Evolutionary conservation across 2,888 invertebrate genomes (phyloP).

Genomic region (Spodoptera littoralis): DNA sequence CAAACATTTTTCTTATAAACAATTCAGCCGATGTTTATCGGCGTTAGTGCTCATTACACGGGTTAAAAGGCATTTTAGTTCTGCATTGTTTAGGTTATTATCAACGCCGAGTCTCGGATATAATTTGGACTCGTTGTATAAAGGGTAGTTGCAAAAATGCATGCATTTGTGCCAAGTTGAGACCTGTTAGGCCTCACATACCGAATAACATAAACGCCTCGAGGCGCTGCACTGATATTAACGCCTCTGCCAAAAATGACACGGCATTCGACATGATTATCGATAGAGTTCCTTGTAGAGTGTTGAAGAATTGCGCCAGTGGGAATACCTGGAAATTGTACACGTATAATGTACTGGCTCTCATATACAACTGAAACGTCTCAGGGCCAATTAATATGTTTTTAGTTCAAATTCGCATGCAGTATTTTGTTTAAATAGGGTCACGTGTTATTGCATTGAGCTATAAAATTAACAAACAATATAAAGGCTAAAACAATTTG

Average conservation of each 20-base stretch:
- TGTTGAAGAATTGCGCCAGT: constrained; percentile 90
- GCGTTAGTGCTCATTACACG: not conserved
- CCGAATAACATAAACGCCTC: constrained; percentile 89
- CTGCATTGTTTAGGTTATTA: constrained; percentile 44
- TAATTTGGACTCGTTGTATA: constrained; percentile 66
- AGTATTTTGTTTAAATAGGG: too few species aligned
- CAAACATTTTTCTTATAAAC: not conserved
- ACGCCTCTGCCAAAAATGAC: constrained; percentile 89
- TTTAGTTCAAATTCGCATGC: too few species aligned
- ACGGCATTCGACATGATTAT: constrained; percentile 90
- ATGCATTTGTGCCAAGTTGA: constrained; percentile 53
- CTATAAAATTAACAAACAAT: too few species aligned
- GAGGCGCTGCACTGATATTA: constrained; percentile 89
- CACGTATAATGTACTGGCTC: constrained; percentile 39
- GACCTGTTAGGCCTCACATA: constrained; percentile 72
- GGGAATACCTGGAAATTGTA: constrained; percentile 87
- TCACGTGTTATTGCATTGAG: too few species aligned
- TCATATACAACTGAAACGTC: constrained; percentile 2
- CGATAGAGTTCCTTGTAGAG: constrained; percentile 89
- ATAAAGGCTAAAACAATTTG: too few species aligned
- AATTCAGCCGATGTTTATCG: not conserved
- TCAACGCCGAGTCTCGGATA: constrained; percentile 64
- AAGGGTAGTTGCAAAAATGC: constrained; percentile 31
- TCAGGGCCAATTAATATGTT: not conserved
- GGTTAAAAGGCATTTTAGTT: constrained; percentile 11